phyloP scores from a whole-genome alignment of 2,888 invertebrate genomes.

The Leptinotarsa haldemani region DNA sequence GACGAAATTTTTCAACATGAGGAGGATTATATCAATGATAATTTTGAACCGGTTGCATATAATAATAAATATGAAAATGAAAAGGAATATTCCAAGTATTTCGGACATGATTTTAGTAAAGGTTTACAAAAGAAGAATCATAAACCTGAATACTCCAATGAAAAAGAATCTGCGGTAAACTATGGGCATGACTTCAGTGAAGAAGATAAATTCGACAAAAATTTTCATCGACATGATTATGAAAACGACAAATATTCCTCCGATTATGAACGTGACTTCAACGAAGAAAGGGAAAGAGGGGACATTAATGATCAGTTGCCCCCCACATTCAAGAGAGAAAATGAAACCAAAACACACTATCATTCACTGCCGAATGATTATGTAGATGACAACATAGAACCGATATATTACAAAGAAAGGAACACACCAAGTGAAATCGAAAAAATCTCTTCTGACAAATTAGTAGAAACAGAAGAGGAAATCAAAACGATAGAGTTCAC shows the following conservation, averaged over 20 bases:
- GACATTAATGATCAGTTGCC: background rate
- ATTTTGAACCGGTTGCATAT: constrained; percentile 58
- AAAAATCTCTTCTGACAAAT: background rate
- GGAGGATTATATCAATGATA: constrained; percentile 61
- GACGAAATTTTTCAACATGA: constrained; percentile 38
- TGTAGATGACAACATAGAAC: constrained; percentile 43
- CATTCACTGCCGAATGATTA: constrained; percentile 32
- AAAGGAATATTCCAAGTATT: constrained; percentile 17
- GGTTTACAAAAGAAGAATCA: constrained; percentile 15
- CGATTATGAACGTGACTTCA: constrained; percentile 10
- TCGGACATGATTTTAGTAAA: constrained; percentile 22
- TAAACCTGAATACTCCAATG: constrained; percentile 18
- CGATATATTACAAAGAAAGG: constrained; percentile 38
- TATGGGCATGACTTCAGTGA: constrained; percentile 5
- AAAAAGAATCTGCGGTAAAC: background rate
- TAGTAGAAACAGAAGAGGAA: background rate
- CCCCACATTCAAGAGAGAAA: background rate
- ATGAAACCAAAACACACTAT: constrained; percentile 25
- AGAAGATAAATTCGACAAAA: background rate
- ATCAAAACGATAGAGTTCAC: too few species aligned
- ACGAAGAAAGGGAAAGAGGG: background rate
- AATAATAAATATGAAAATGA: constrained; percentile 30
- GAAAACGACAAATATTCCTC: background rate
- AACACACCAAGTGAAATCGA: background rate
- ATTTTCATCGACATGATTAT: background rate